These are phyloP conservation scores for Chaetura pelagica DNA, from an alignment of 2,113 vertebrate species.

Conservation along the genomic window DNA sequence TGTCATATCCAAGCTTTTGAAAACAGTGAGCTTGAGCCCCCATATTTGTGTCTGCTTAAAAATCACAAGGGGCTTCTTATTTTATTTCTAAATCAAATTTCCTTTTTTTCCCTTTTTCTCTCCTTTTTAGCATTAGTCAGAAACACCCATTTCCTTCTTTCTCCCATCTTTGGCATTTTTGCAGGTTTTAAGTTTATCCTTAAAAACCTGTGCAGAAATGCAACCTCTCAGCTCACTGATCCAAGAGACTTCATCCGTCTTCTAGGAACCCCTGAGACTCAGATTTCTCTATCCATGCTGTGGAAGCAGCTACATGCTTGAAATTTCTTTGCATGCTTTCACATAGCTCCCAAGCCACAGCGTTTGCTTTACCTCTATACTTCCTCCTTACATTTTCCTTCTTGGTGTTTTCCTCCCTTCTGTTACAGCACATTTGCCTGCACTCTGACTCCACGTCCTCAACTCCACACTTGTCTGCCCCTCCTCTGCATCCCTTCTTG, in stretches of 20 bases:
- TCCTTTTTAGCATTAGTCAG: background rate
- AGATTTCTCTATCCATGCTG: background rate
- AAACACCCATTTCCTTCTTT: background rate
- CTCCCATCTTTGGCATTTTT: background rate
- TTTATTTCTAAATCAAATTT: background rate
- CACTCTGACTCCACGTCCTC: background rate
- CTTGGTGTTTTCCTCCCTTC: background rate
- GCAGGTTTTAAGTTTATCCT: background rate
- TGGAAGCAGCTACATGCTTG: background rate
- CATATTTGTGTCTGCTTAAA: background rate
- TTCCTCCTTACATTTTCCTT: background rate
- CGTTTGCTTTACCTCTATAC: background rate
- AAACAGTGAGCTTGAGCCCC: background rate
- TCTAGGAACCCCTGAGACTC: background rate
- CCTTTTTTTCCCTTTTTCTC: background rate
- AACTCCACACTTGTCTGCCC: background rate
- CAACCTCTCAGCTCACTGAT: background rate
- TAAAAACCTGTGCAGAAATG: background rate
- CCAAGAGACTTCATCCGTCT: background rate
- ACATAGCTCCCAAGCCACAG: accelerated
- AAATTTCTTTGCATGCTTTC: background rate
- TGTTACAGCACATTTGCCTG: background rate
- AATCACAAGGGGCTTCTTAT: background rate
- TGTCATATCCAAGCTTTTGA: background rate
- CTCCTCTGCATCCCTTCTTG: conserved; percentile 23